A percentile compares a stretch with the other conserved stretches of the same genome.
phyloP scores from a whole-genome alignment of 2,113 vertebrate genomes.

The Dendrocopos noguchii region DNA sequence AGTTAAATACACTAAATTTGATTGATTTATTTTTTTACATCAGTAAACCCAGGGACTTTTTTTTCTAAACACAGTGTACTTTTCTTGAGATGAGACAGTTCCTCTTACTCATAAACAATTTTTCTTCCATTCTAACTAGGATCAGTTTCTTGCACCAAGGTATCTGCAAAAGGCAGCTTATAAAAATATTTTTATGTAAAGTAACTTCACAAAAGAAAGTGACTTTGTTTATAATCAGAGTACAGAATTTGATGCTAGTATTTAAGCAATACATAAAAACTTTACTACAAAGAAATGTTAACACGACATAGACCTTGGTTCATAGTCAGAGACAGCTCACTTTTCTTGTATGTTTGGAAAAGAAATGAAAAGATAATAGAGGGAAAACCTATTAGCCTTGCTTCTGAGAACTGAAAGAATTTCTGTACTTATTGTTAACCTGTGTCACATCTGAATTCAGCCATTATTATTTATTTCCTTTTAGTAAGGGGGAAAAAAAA shows the following conservation, averaged over 20 bases:
- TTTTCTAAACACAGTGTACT: background rate
- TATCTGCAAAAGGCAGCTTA: background rate
- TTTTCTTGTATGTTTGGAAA: background rate
- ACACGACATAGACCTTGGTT: background rate
- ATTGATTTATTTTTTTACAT: background rate
- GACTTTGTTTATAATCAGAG: background rate
- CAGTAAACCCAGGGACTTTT: background rate
- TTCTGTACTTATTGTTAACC: background rate
- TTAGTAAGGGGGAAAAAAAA: background rate
- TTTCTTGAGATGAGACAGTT: background rate
- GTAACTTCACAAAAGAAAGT: background rate
- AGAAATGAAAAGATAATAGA: background rate
- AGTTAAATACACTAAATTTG: background rate
- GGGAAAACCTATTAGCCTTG: conserved; percentile 4
- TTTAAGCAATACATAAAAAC: background rate
- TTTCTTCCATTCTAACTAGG: background rate
- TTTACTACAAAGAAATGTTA: background rate
- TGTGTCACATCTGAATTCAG: background rate
- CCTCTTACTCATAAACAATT: background rate
- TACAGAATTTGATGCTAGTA: background rate
- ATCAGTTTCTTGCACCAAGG: background rate
- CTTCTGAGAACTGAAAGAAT: background rate
- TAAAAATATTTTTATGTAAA: background rate
- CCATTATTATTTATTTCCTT: background rate
- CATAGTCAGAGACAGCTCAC: background rate